These are phyloP conservation scores for Halcyon leucocephala DNA, from an alignment of 2,797 vertebrate species.

Conservation along the genomic window DNA sequence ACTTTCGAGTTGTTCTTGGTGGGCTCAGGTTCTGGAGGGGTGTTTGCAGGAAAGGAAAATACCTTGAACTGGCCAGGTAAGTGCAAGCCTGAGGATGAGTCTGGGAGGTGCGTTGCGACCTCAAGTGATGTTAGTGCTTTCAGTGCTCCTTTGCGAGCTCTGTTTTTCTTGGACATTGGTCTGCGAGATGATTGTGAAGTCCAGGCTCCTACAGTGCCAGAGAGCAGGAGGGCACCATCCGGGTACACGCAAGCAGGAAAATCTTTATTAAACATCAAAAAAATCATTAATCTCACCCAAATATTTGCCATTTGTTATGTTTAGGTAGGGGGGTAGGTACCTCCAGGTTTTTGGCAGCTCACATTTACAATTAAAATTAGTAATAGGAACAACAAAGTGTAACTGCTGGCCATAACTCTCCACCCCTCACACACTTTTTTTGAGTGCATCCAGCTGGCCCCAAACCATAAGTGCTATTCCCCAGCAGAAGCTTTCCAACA, in stretches of 20 bases:
- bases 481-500: conserved; percentile 59
- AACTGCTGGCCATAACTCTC: conserved; percentile 47
- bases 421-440: not conserved
- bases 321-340: not conserved
- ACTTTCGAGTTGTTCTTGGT: not conserved
- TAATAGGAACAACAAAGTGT: conserved; percentile 43
- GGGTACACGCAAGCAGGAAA: fast-evolving
- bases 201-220: not conserved
- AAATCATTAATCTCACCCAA: conserved; percentile 28
- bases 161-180: not conserved
- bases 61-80: not conserved
- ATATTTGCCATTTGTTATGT: not conserved
- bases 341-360: conserved; percentile 63
- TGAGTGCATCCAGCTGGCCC: conserved; percentile 65
- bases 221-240: not conserved
- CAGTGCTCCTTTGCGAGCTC: not conserved
- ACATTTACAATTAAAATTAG: conserved; percentile 62
- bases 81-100: not conserved
- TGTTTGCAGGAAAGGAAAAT: not conserved
- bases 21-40: not conserved
- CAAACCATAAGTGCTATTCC: conserved; percentile 56
- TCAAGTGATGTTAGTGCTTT: not conserved
- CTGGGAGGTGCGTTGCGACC: fast-evolving
- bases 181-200: not conserved
- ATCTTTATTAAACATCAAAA: conserved; percentile 2